phyloP scores from a whole-genome alignment of 2,113 vertebrate genomes.

The Scophthalmus maximus region DNA sequence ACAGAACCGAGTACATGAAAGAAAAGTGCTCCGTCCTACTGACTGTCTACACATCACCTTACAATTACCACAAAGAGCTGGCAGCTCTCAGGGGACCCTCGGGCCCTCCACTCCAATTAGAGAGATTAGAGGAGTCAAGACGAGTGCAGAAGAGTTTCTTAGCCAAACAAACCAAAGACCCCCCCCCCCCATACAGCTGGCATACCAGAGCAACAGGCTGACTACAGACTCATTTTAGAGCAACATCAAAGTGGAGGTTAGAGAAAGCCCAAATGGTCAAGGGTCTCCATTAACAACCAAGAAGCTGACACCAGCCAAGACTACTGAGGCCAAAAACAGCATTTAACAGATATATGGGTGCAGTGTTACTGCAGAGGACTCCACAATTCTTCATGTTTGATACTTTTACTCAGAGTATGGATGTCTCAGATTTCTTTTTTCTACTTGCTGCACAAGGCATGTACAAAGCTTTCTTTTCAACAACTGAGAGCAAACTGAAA shows the following conservation, averaged over 20 bases:
- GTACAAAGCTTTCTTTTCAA: background rate
- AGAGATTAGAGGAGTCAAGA: conserved; percentile 73
- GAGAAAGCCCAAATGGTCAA: conserved; percentile 51
- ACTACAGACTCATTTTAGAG: conserved; percentile 47
- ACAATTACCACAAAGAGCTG: conserved; percentile 59
- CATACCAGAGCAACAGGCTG: conserved; percentile 64
- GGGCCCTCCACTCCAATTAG: conserved; percentile 60
- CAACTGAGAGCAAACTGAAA: conserved; percentile 8
- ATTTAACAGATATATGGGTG: conserved; percentile 3
- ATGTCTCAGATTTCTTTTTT: background rate
- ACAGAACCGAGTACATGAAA: conserved; percentile 21
- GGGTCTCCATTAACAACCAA: conserved; percentile 41
- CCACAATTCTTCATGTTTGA: background rate
- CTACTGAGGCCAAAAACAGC: background rate
- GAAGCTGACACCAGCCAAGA: conserved; percentile 31
- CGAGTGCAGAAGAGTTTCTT: conserved; percentile 55
- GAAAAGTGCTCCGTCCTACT: conserved; percentile 18
- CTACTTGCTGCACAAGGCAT: background rate
- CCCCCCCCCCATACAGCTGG: conserved; percentile 50
- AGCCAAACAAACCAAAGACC: conserved; percentile 43
- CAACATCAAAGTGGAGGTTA: conserved; percentile 59
- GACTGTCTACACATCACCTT: conserved; percentile 59
- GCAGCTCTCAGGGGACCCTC: conserved; percentile 56
- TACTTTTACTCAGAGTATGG: background rate
- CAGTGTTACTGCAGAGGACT: background rate